Percentiles rank a stretch among this genome's conserved stretches.
These are phyloP conservation scores for Pseudotriccus pelzelni DNA, from an alignment of 2,797 vertebrate species.

Conservation along the genomic window DNA sequence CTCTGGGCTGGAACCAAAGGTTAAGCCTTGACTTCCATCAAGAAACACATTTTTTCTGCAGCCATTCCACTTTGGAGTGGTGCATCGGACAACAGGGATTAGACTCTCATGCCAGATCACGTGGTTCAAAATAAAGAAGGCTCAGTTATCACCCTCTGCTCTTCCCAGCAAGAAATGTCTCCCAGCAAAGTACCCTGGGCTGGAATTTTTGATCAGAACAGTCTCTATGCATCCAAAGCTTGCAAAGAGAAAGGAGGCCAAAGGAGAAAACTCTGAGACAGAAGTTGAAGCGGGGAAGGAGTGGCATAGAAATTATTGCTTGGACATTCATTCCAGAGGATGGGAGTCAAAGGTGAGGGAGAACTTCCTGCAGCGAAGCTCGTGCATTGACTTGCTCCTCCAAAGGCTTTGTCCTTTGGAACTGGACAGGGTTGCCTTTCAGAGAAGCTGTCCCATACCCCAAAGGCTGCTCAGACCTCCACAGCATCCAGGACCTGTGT, in stretches of 20 bases:
- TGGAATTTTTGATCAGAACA: conserved; percentile 45
- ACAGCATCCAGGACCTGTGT: rapidly evolving
- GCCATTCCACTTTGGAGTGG: neutral
- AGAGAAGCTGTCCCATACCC: neutral
- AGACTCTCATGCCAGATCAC: neutral
- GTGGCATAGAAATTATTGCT: conserved; percentile 18
- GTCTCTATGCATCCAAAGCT: conserved; percentile 2
- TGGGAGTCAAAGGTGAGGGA: neutral
- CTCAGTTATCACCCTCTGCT: conserved; percentile 5
- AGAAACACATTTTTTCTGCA: neutral
- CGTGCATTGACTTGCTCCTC: neutral
- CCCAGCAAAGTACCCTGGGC: neutral
- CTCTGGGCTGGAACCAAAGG: neutral
- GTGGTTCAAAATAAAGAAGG: neutral
- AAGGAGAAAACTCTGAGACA: conserved; percentile 35
- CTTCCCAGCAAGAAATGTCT: conserved; percentile 5
- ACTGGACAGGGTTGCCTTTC: neutral
- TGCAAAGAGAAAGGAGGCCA: conserved; percentile 9
- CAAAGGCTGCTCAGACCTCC: neutral
- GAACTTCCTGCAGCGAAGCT: neutral
- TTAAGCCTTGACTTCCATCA: neutral
- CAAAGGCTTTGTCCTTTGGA: neutral
- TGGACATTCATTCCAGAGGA: conserved; percentile 66
- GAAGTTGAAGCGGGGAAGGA: neutral
- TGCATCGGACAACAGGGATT: neutral